Evolutionary conservation across 2,113 vertebrate genomes (phyloP).

Genomic region (Arothron firmamentum): DNA sequence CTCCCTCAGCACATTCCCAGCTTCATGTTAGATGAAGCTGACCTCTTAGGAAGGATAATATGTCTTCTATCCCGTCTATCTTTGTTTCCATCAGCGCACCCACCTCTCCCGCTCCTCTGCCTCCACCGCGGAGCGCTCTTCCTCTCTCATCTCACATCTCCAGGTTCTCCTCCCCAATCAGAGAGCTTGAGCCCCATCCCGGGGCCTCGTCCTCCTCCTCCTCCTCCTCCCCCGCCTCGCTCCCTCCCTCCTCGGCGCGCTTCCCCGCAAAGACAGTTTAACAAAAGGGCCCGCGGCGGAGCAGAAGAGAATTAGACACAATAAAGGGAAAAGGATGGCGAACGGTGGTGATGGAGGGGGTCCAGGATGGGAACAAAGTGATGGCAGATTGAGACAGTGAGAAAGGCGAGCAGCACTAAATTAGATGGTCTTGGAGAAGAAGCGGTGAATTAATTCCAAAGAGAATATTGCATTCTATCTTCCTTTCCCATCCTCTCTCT

Average conservation of each 20-base stretch:
- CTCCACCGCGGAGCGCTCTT: slow-evolving; percentile 24
- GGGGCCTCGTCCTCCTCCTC: slow-evolving; percentile 42
- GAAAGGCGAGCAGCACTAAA: slow-evolving; percentile 63
- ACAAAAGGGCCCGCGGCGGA: slow-evolving; percentile 58
- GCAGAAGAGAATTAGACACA: slow-evolving; percentile 32
- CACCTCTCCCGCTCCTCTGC: slow-evolving; percentile 16
- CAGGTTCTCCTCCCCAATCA: slow-evolving; percentile 63
- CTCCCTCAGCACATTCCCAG: slow-evolving; percentile 47
- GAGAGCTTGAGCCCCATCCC: slow-evolving; percentile 44
- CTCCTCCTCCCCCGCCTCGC: slow-evolving; percentile 35
- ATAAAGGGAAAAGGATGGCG: slow-evolving; percentile 30
- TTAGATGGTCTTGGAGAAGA: slow-evolving; percentile 68
- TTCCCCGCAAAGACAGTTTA: slow-evolving; percentile 55
- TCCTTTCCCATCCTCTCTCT: slow-evolving; percentile 45
- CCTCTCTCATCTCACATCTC: slow-evolving; percentile 59
- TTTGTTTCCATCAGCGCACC: slow-evolving; percentile 23
- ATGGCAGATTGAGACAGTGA: slow-evolving; percentile 44
- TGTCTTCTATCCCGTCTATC: slow-evolving; percentile 17
- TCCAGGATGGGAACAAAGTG: slow-evolving; percentile 12
- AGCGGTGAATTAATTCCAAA: slow-evolving; percentile 74
- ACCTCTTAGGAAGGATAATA: slow-evolving; percentile 45
- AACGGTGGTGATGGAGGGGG: slow-evolving; percentile 10
- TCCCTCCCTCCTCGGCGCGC: slow-evolving; percentile 36
- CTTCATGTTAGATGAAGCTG: slow-evolving; percentile 59
- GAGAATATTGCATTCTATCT: slow-evolving; percentile 71